Percentiles rank a stretch among this genome's conserved stretches.
Conservation (phyloP, 2,888 invertebrate genomes). For the Xylota sylvarum region DNA sequence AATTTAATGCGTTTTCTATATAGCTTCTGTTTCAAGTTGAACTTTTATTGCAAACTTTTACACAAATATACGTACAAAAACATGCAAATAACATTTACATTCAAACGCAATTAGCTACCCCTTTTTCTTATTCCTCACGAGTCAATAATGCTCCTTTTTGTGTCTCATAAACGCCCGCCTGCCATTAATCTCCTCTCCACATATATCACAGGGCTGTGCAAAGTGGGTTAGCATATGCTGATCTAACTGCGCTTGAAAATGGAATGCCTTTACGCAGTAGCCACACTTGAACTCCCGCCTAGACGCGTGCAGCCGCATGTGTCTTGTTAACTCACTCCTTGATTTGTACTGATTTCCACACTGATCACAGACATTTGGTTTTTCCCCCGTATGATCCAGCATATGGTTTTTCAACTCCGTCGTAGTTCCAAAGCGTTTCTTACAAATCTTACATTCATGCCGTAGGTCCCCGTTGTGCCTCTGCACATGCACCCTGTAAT, state of each 20-base stretch:
- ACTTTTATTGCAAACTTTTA: constrained; percentile 43
- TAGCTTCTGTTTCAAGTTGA: neutral
- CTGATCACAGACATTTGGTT: constrained; percentile 61
- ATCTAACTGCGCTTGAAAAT: constrained; percentile 49
- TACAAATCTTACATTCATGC: constrained; percentile 62
- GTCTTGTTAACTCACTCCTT: constrained; percentile 51
- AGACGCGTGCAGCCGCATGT: constrained; percentile 49
- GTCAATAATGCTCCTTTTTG: constrained; percentile 46
- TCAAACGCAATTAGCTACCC: neutral
- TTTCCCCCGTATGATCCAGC: constrained; percentile 70
- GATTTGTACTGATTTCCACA: constrained; percentile 66
- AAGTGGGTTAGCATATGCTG: constrained; percentile 61
- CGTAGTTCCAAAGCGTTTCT: constrained; percentile 54
- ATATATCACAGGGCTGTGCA: constrained; percentile 54
- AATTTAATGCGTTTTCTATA: too few species aligned
- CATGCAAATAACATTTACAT: constrained; percentile 1
- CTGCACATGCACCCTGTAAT: constrained; percentile 70
- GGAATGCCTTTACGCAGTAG: constrained; percentile 57
- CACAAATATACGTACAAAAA: neutral
- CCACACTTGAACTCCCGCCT: constrained; percentile 58
- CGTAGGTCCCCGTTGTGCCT: constrained; percentile 60
- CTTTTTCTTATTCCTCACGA: neutral
- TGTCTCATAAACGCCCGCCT: constrained; percentile 55
- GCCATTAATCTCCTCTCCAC: constrained; percentile 57
- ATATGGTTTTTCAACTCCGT: constrained; percentile 63